These are phyloP conservation scores for Pantherophis alleghaniensis DNA, from an alignment of 2,797 vertebrate genomes.

Conservation along the genomic window DNA sequence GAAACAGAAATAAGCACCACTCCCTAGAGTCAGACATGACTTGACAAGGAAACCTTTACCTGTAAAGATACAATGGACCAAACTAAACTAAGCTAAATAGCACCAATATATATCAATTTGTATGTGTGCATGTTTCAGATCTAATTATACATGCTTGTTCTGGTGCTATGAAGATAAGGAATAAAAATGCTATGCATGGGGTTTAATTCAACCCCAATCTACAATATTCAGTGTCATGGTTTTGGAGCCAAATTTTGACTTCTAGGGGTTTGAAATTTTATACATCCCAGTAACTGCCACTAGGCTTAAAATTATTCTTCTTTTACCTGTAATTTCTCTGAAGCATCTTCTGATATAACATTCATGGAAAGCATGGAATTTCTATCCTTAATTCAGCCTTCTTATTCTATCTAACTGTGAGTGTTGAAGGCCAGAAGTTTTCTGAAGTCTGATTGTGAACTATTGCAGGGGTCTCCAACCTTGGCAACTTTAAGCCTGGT, in stretches of 20 bases:
- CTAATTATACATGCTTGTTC: background rate
- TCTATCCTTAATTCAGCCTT: slow-evolving; percentile 53
- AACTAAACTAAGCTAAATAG: background rate
- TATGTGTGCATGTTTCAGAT: background rate
- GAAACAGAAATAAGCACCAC: no score
- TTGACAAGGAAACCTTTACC: no score
- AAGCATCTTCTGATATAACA: background rate
- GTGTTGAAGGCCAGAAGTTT: slow-evolving; percentile 19
- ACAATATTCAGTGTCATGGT: background rate
- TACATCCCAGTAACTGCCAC: background rate
- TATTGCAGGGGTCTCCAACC: background rate
- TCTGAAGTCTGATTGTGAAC: background rate
- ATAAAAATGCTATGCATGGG: background rate
- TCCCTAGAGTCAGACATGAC: no score
- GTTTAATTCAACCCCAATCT: background rate
- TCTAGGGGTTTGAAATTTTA: background rate
- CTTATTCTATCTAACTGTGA: slow-evolving; percentile 54
- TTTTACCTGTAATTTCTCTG: background rate
- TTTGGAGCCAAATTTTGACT: background rate
- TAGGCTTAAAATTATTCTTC: background rate
- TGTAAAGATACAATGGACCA: background rate
- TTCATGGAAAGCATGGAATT: slow-evolving; percentile 13
- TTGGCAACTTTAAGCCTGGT: no score
- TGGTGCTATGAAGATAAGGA: background rate
- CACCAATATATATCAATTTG: background rate